A percentile compares a stretch with the other conserved stretches of the same genome.
These are phyloP conservation scores for Troglohyphantes excavatus DNA, from an alignment of 2,888 invertebrate species.

Conservation along the genomic window DNA sequence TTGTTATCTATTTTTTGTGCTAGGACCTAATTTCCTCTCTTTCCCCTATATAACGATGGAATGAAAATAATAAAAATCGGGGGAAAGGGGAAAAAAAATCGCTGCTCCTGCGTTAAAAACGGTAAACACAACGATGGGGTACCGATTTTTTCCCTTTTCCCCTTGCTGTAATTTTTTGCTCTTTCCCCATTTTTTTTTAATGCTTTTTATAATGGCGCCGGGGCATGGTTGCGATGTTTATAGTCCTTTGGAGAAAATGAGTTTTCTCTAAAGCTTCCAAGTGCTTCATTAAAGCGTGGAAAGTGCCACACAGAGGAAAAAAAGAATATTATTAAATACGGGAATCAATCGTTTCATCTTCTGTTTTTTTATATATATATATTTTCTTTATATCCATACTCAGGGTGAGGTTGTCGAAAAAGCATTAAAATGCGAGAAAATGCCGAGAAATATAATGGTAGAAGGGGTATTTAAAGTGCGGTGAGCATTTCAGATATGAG, in stretches of 20 bases:
- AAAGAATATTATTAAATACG: slow-evolving; percentile 77
- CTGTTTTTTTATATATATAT: slow-evolving; percentile 30
- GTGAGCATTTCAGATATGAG: slow-evolving; percentile 7
- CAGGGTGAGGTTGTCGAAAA: slow-evolving; percentile 36
- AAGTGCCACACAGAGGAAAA: slow-evolving; percentile 62
- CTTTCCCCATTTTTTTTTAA: slow-evolving; percentile 65
- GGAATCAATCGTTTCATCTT: slow-evolving; percentile 71
- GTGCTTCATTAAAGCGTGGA: slow-evolving; percentile 76
- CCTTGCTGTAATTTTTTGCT: slow-evolving; percentile 40
- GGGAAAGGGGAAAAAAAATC: slow-evolving; percentile 35
- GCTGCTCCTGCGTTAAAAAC: slow-evolving; percentile 73
- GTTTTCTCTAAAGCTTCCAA: slow-evolving; percentile 75
- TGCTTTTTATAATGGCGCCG: slow-evolving; percentile 78
- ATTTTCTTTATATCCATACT: slow-evolving; percentile 13
- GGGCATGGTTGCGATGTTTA: slow-evolving; percentile 71
- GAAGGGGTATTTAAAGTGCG: slow-evolving; percentile 40
- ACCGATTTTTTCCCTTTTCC: slow-evolving; percentile 22
- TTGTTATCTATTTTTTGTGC: slow-evolving; percentile 69
- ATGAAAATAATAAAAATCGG: slow-evolving; percentile 65
- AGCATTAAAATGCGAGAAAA: slow-evolving; percentile 66
- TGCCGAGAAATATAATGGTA: slow-evolving; percentile 58
- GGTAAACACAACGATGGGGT: slow-evolving; percentile 67
- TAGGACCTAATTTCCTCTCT: slow-evolving; percentile 77
- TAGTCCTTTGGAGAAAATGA: slow-evolving; percentile 74
- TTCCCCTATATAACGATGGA: slow-evolving; percentile 71